Conservation (phyloP, 2,888 invertebrate genomes). For the Mythimna albipuncta region DNA sequence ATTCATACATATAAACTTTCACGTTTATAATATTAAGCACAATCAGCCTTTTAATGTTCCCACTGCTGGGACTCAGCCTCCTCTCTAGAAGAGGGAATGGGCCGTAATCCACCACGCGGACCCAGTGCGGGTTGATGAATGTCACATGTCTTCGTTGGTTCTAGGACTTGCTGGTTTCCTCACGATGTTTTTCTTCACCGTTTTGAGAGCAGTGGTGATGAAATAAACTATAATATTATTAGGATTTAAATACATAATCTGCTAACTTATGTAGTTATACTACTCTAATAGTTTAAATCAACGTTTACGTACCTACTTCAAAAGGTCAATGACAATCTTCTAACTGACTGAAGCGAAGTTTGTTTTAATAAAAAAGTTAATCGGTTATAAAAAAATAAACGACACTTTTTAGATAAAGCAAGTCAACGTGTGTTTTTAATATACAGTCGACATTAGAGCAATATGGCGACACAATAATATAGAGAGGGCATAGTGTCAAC, state of each 20-base stretch:
- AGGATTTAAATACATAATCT: not conserved
- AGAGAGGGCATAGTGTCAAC: constrained; percentile 43
- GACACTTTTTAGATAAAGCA: constrained; percentile 7
- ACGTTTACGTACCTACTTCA: constrained; percentile 5
- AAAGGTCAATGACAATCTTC: constrained; percentile 27
- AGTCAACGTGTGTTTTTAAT: constrained; percentile 26
- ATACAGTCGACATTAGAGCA: constrained; percentile 16
- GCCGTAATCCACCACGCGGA: no score
- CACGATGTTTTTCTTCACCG: no score
- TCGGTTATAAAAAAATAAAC: constrained; percentile 29
- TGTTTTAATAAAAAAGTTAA: constrained; percentile 18
- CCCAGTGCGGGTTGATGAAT: no score
- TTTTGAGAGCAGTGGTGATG: no score
- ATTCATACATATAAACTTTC: no score
- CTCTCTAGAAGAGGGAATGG: no score
- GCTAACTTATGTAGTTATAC: not conserved
- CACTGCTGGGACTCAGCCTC: no score
- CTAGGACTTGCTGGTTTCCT: no score
- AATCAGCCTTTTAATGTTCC: no score
- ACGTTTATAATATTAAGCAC: not conserved
- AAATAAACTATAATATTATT: not conserved
- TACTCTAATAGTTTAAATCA: constrained; percentile 7
- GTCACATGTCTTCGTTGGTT: no score
- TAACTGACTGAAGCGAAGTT: not conserved
- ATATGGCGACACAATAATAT: constrained; percentile 18